A percentile compares a stretch with the other conserved stretches of the same genome.
These are phyloP conservation scores for Eurypyga helias DNA, from an alignment of 2,113 vertebrate genomes.

Conservation along the genomic window DNA sequence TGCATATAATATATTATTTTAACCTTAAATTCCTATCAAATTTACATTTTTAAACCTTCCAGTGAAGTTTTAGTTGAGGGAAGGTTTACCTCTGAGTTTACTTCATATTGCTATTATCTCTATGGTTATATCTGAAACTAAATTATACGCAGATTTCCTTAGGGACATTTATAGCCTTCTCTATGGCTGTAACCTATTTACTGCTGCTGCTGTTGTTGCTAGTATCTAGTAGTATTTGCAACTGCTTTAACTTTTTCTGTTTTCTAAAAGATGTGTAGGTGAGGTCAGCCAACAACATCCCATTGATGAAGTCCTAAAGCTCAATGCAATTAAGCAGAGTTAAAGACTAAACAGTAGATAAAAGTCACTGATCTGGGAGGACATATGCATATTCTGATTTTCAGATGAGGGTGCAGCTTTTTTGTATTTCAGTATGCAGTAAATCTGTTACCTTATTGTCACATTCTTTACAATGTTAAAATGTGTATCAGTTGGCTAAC, in stretches of 20 bases:
- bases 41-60: constrained; percentile 40
- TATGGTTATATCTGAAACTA: constrained; percentile 2
- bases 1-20: not conserved
- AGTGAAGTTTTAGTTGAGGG: not conserved
- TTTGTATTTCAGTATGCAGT: not conserved
- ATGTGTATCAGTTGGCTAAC: not conserved
- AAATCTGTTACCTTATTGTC: not conserved
- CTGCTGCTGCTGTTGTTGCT: not conserved
- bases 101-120: not conserved
- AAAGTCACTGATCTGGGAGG: constrained; percentile 33
- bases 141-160: constrained; percentile 40
- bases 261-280: not conserved
- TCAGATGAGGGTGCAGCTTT: not conserved
- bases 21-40: constrained; percentile 23
- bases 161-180: not conserved
- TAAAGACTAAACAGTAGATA: constrained; percentile 42
- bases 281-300: not conserved
- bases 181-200: constrained; percentile 2
- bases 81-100: not conserved
- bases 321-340: constrained; percentile 21
- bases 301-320: constrained; percentile 4
- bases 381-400: constrained; percentile 3
- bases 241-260: constrained; percentile 10
- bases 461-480: not conserved
- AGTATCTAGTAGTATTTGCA: not conserved